Evolutionary conservation across 2,113 vertebrate genomes (phyloP), one percentile per base, ranked within the genome.

Genomic region (Machaerirhynchus nigripectus): DNA sequence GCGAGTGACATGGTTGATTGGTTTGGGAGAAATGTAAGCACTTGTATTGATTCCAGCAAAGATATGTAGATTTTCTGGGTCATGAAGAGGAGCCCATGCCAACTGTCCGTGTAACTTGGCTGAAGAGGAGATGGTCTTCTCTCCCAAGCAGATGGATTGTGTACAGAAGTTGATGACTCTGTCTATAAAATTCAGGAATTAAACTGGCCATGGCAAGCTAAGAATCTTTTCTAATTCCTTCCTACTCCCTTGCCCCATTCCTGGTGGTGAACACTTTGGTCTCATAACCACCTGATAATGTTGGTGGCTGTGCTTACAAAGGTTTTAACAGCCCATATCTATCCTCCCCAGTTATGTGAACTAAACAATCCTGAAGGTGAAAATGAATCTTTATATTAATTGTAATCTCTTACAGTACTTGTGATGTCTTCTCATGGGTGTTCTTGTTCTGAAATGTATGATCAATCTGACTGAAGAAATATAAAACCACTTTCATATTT

Each of bases 311-410:
- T 22, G 5, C 42, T 83, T 77, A 53, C 24, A 24, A 33, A 42
- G 37, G 7, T 77, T 91, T 85, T 53, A 56, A 14, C 10, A 57
- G 60, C 16, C 26, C 6, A 0, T 40, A 28, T 70, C 40, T 76
- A 26, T 90, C 46, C 24, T 82, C 42, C 20, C 31, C 88, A 73
- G 9, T 46, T 40, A 64, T 26, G 7, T 28, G 56, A 91, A 30
- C 70, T 90, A 69, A 87, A 78, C 35, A 60, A 44, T 87, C n/a
- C n/a, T 95, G 44, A 89, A 91, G 78, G 65, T 94, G 81, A 89
- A 89, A 82, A 71, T 7, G 10, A 74, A 73, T n/a, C 44, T 75
- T 73, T 69, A 39, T 69, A 56, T 57, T 50, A 79, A 89, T 22
- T 53, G n/a, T 44, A 69, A 67, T 87, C 39, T 85, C 63, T 87